Conservation (phyloP, 2,888 invertebrate genomes). For the Agriopis leucophaearia region DNA sequence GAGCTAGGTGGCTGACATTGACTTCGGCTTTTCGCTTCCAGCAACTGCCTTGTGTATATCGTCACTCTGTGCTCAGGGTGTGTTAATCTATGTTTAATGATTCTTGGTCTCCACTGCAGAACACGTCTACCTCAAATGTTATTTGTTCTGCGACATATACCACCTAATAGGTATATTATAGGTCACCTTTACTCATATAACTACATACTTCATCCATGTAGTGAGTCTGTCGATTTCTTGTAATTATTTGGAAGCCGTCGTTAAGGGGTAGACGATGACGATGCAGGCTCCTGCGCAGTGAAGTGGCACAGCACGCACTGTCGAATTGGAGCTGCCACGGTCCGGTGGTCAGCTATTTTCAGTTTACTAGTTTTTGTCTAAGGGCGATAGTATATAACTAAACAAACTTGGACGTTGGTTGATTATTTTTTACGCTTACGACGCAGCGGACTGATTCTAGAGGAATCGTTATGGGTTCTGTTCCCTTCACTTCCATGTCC, state of each 20-base stretch:
- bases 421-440: background rate
- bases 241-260: conserved; percentile 4
- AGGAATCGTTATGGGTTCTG: no score
- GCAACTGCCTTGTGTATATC: no score
- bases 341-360: conserved; percentile 67
- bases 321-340: conserved; percentile 65
- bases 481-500: no score
- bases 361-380: conserved; percentile 59
- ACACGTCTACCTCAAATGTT: no score
- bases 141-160: no score
- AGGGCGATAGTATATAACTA: conserved; percentile 23
- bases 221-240: conserved; percentile 13
- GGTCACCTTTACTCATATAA: background rate
- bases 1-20: no score
- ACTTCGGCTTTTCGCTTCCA: no score
- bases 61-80: no score
- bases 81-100: no score
- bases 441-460: no score
- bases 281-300: conserved; percentile 66
- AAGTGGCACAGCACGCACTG: conserved; percentile 67
- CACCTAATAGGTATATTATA: background rate
- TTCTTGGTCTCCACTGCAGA: no score
- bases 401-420: conserved; percentile 10
- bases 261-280: conserved; percentile 62
- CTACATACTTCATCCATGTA: background rate